phyloP scores from a whole-genome alignment of 1,140 invertebrate genomes.

The Listronotus bonariensis region DNA sequence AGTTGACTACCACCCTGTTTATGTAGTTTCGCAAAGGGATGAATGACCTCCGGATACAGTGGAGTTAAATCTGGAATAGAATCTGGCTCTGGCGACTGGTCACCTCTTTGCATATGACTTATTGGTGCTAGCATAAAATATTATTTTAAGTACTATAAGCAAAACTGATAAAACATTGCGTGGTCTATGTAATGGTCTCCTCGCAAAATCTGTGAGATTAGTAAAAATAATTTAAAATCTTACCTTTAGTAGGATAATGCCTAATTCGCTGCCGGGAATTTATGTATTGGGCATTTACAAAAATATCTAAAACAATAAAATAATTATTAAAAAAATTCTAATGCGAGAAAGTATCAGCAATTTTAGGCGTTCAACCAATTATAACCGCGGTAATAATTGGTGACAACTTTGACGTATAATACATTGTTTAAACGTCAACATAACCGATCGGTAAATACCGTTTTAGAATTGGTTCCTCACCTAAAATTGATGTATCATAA shows the following conservation, averaged over 20 bases:
- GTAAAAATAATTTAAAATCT: conserved; percentile 10
- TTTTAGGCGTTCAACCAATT: too few species aligned
- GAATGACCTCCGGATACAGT: conserved; percentile 16
- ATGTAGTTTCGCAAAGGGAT: conserved; percentile 25
- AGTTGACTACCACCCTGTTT: conserved; percentile 7
- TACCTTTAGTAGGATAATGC: conserved; percentile 25
- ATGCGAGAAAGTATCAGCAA: not conserved
- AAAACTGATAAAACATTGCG: not conserved
- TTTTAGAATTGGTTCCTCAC: too few species aligned
- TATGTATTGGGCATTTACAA: conserved; percentile 24
- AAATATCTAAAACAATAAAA: conserved; percentile 13
- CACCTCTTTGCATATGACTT: conserved; percentile 25
- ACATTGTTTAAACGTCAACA: too few species aligned
- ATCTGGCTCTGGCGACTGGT: conserved; percentile 28
- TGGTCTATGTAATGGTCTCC: not conserved
- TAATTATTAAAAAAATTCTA: not conserved
- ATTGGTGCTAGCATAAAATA: conserved; percentile 12
- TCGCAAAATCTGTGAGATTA: not conserved
- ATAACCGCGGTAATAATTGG: too few species aligned
- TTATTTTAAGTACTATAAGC: not conserved
- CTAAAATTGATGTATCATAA: too few species aligned
- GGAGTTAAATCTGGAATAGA: conserved; percentile 6
- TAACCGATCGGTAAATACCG: too few species aligned
- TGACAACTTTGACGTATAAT: too few species aligned
- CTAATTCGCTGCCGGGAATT: conserved; percentile 18